phyloP scores from a whole-genome alignment of 2,888 invertebrate species.

The Campaea margaritaria region DNA sequence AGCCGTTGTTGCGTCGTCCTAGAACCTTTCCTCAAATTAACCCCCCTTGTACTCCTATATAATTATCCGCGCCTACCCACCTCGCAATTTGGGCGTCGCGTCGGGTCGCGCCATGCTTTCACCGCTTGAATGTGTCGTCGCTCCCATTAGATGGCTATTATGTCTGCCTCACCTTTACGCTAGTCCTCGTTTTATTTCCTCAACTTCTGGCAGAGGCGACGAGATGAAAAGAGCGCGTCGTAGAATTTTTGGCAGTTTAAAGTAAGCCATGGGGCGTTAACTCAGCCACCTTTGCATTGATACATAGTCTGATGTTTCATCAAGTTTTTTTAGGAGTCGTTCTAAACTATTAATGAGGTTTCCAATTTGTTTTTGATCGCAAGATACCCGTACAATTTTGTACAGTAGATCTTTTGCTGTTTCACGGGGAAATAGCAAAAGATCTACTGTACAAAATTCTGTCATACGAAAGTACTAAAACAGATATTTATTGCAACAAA shows the following conservation, averaged over 20 bases:
- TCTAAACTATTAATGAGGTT: background rate
- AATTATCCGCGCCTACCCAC: conserved; percentile 20
- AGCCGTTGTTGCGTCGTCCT: too few relatives aligned
- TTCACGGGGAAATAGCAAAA: too few relatives aligned
- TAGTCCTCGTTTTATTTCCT: conserved; percentile 43
- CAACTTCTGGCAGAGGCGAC: conserved; percentile 21
- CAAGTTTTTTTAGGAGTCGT: background rate
- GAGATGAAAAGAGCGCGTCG: conserved; percentile 43
- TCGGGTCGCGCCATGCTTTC: conserved; percentile 61
- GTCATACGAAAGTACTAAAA: too few relatives aligned
- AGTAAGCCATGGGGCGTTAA: background rate
- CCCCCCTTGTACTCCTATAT: conserved; percentile 2
- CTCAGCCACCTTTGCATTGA: background rate
- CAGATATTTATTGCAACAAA: background rate
- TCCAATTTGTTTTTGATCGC: background rate
- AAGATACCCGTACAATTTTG: too few relatives aligned
- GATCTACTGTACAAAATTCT: too few relatives aligned
- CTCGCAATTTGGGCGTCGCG: conserved; percentile 53
- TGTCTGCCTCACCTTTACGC: conserved; percentile 59
- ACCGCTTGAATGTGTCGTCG: conserved; percentile 67
- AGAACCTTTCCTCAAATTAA: background rate
- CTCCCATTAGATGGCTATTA: conserved; percentile 79
- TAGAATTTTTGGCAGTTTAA: conserved; percentile 43
- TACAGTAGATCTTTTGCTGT: too few relatives aligned
- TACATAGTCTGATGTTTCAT: background rate